phyloP scores from a whole-genome alignment of 2,888 invertebrate genomes.

The Leucozona laternaria region DNA sequence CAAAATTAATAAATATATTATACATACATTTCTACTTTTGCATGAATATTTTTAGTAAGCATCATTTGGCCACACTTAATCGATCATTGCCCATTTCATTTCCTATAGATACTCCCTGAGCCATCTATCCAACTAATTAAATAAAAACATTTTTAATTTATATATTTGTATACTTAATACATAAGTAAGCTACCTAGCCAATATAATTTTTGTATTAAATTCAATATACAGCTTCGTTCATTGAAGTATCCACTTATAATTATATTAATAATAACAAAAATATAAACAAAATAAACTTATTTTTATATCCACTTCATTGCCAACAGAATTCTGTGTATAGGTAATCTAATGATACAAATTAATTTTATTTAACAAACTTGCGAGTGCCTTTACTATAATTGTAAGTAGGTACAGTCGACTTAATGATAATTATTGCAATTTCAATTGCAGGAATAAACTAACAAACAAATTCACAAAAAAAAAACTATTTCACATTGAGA shows the following conservation, averaged over 20 bases:
- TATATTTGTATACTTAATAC: not conserved
- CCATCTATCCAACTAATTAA: not conserved
- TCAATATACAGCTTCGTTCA: not conserved
- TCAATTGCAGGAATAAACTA: slow-evolving; percentile 39
- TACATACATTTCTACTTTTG: not conserved
- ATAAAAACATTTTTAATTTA: slow-evolving; percentile 8
- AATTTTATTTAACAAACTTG: slow-evolving; percentile 59
- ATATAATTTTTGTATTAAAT: not conserved
- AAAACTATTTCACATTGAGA: slow-evolving; percentile 62
- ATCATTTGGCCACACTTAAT: not conserved
- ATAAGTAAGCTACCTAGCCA: not conserved
- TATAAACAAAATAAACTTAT: not conserved
- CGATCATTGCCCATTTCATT: not conserved
- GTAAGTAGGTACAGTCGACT: slow-evolving; percentile 41
- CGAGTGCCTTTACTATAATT: slow-evolving; percentile 30
- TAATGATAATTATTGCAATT: slow-evolving; percentile 41
- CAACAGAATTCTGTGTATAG: slow-evolving; percentile 6
- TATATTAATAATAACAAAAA: not conserved
- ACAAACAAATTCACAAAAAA: not conserved
- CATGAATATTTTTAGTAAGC: not conserved
- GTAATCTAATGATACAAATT: slow-evolving; percentile 55
- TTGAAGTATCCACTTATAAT: slow-evolving; percentile 17
- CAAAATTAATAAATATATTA: not conserved
- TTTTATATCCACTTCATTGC: slow-evolving; percentile 37
- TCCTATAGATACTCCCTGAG: not conserved